phyloP scores from a whole-genome alignment of 2,888 invertebrate species.

The Rhagophthalmus giganteus region DNA sequence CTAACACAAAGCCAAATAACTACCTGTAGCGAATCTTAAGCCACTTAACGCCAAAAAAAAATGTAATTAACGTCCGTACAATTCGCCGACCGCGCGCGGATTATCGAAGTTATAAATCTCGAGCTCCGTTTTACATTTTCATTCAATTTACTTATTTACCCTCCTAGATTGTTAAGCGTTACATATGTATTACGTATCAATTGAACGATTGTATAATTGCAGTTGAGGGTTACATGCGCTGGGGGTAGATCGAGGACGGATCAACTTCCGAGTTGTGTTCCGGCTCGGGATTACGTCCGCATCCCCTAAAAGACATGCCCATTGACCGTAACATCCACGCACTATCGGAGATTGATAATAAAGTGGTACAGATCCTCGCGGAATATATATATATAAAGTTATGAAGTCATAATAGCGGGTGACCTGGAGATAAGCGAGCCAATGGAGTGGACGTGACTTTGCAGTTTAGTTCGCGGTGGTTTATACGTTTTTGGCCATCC shows the following conservation, averaged over 20 bases:
- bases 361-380: slow-evolving; percentile 27
- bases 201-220: slow-evolving; percentile 30
- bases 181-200: slow-evolving; percentile 29
- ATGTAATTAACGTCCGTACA: too few relatives aligned
- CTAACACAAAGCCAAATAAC: not conserved
- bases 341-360: slow-evolving; percentile 31
- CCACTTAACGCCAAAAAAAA: too few relatives aligned
- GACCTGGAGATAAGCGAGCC: slow-evolving; percentile 41
- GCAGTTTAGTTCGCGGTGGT: slow-evolving; percentile 38
- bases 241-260: slow-evolving; percentile 19
- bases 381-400: slow-evolving; percentile 26
- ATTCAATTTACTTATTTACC: slow-evolving; percentile 10
- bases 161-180: slow-evolving; percentile 23
- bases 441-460: slow-evolving; percentile 52
- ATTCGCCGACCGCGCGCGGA: too few relatives aligned
- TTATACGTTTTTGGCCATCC: slow-evolving; percentile 26
- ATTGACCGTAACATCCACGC: slow-evolving; percentile 31
- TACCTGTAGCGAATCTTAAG: too few relatives aligned
- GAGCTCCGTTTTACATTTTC: slow-evolving; percentile 13
- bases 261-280: slow-evolving; percentile 26
- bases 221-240: slow-evolving; percentile 17
- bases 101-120: too few relatives aligned
- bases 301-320: slow-evolving; percentile 23
- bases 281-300: slow-evolving; percentile 24
- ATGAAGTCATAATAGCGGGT: slow-evolving; percentile 36